phyloP scores from a whole-genome alignment of 2,888 invertebrate species.

The Plagodis dolabraria region DNA sequence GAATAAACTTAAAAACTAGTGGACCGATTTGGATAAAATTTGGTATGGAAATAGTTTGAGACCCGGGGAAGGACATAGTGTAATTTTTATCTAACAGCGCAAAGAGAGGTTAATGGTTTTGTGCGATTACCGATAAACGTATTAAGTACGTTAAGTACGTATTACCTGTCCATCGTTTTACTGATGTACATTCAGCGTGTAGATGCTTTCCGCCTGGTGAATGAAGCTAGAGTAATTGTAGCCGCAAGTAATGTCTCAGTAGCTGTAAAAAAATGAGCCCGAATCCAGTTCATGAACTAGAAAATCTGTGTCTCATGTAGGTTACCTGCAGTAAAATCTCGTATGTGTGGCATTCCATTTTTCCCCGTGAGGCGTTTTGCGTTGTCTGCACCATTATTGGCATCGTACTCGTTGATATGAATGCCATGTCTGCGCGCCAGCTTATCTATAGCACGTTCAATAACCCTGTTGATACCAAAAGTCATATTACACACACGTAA shows the following conservation, averaged over 20 bases:
- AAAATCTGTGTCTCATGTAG: conserved; percentile 4
- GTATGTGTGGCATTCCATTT: conserved; percentile 96
- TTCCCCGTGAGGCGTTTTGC: conserved; percentile 95
- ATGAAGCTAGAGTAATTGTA: background rate
- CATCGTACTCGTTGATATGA: conserved; percentile 98
- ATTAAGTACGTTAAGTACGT: too few species aligned
- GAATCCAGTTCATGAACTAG: background rate
- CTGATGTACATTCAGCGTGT: background rate
- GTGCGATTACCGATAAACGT: too few species aligned
- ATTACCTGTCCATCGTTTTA: too few species aligned
- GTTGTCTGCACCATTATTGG: conserved; percentile 97
- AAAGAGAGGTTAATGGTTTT: too few species aligned
- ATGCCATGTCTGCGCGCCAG: conserved; percentile 94
- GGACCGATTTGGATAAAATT: too few species aligned
- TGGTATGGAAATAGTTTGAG: too few species aligned
- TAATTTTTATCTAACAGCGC: too few species aligned
- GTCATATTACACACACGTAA: background rate
- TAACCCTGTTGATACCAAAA: conserved; percentile 85
- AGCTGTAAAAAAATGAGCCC: conserved; percentile 2
- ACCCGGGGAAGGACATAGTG: too few species aligned
- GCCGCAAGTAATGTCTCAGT: background rate
- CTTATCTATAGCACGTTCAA: conserved; percentile 97
- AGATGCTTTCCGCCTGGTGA: conserved; percentile 3
- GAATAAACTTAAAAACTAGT: too few species aligned
- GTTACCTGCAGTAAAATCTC: conserved; percentile 93